A percentile compares a stretch with the other conserved stretches of the same genome.
Conservation (phyloP, 2,113 vertebrate genomes). For the Hemicordylus capensis region DNA sequence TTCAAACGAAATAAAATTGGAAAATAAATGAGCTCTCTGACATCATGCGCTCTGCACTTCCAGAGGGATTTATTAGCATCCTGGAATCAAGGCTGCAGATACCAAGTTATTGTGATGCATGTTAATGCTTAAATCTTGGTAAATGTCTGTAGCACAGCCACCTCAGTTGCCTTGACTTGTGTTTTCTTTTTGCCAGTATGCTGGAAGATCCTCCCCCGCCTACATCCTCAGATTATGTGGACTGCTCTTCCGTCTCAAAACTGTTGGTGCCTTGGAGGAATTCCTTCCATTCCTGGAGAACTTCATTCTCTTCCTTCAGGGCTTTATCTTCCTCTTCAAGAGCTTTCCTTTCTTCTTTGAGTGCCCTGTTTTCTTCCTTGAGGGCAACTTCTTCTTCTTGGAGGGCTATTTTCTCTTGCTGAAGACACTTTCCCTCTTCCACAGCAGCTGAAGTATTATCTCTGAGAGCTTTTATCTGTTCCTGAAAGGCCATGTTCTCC, state of each 20-base stretch:
- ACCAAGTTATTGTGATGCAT: not conserved
- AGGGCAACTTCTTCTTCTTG: constrained; percentile 26
- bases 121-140: not conserved
- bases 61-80: constrained; percentile 10
- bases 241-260: not conserved
- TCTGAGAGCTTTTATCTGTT: constrained; percentile 29
- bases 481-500: constrained; percentile 48
- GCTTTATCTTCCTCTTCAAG: constrained; percentile 24
- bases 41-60: not conserved
- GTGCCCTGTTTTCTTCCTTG: constrained; percentile 37
- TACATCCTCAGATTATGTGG: not conserved
- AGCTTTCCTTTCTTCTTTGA: constrained; percentile 26
- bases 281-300: constrained; percentile 8
- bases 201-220: not conserved
- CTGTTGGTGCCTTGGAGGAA: not conserved
- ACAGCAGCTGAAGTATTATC: constrained; percentile 12
- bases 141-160: not conserved
- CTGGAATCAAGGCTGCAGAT: not conserved
- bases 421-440: constrained; percentile 15
- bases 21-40: not conserved
- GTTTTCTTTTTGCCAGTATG: not conserved
- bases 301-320: constrained; percentile 34
- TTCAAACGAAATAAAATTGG: not conserved
- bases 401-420: not conserved
- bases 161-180: not conserved